Conservation (phyloP, 2,113 vertebrate species). For the Myotis yumanensis region DNA sequence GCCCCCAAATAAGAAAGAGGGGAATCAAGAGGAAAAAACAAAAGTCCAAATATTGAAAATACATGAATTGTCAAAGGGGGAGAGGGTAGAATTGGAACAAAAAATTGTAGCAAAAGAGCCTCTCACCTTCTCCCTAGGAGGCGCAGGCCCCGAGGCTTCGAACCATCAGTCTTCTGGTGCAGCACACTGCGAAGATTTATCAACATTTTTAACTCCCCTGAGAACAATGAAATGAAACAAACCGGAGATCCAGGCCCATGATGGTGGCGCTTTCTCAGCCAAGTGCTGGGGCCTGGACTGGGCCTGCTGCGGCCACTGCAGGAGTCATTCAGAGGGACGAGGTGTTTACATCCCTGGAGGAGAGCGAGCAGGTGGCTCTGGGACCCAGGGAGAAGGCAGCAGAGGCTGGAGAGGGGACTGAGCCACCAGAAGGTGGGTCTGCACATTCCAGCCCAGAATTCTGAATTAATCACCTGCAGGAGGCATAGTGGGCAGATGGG, state of each 20-base stretch:
- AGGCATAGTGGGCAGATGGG: conserved; percentile 49
- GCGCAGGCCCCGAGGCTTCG: fast-evolving
- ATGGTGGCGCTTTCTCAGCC: background rate
- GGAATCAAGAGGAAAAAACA: background rate
- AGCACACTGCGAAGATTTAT: background rate
- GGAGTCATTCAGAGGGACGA: background rate
- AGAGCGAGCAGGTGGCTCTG: background rate
- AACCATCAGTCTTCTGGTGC: background rate
- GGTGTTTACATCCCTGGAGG: background rate
- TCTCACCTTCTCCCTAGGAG: background rate
- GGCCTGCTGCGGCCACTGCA: background rate
- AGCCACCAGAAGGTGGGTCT: background rate
- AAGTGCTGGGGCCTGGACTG: background rate
- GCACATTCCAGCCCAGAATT: background rate
- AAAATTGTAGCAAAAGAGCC: background rate
- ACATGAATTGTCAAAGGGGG: background rate
- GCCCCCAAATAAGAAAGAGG: background rate
- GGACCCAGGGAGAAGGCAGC: background rate
- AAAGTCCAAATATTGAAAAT: background rate
- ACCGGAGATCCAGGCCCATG: background rate
- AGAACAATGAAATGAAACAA: conserved; percentile 1
- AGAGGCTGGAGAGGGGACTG: background rate
- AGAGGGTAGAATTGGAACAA: background rate
- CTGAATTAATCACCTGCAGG: conserved; percentile 66
- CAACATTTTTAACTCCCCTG: background rate